Conservation (phyloP, 2,888 invertebrate genomes). For the Diaphora mendica region DNA sequence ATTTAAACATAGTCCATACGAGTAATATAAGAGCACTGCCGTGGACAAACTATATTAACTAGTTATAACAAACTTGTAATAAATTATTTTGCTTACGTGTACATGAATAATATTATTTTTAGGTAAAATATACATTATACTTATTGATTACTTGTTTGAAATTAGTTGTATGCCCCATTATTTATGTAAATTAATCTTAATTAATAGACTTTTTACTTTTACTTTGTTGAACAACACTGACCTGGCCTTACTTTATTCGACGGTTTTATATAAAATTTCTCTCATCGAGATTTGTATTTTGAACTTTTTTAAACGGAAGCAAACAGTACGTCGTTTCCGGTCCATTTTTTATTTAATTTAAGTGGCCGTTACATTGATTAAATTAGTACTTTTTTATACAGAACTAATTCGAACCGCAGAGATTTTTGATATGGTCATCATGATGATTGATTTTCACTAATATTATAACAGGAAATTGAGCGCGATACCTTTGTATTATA, state of each 20-base stretch:
- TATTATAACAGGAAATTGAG: conserved; percentile 12
- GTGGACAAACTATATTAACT: background rate
- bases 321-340: conserved; percentile 69
- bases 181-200: no score
- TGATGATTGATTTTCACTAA: conserved; percentile 22
- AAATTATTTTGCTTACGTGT: no score
- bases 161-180: no score
- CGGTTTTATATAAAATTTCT: conserved; percentile 56
- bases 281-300: conserved; percentile 57
- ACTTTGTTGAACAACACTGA: conserved; percentile 61
- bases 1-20: background rate
- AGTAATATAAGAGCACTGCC: no score
- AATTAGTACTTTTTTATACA: conserved; percentile 55
- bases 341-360: conserved; percentile 56
- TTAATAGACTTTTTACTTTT: background rate
- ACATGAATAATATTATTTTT: no score
- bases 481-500: background rate
- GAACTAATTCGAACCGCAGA: conserved; percentile 27
- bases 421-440: conserved; percentile 26
- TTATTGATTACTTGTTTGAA: no score
- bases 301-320: conserved; percentile 69
- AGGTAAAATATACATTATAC: no score
- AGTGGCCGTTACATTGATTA: conserved; percentile 64
- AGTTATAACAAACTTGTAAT: no score
- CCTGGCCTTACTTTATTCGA: conserved; percentile 58